Conservation (phyloP, 2,888 invertebrate genomes). For the Teleiodes luculella region DNA sequence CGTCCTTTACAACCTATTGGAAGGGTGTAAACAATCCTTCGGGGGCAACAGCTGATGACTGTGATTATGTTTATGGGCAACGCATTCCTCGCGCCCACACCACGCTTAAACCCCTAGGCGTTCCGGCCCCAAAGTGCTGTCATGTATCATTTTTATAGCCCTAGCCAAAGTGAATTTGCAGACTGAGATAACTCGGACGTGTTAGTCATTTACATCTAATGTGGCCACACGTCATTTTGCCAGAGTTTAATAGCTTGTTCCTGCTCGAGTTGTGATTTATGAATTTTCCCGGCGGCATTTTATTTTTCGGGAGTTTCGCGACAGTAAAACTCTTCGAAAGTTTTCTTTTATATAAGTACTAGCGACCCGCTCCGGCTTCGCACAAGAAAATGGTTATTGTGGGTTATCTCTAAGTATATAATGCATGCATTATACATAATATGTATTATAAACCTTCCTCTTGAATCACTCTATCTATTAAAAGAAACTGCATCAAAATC, state of each 20-base stretch:
- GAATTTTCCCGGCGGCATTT: not conserved
- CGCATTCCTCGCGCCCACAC: constrained; percentile 36
- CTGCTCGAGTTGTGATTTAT: not conserved
- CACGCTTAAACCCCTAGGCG: constrained; percentile 54
- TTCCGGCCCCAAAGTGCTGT: constrained; percentile 51
- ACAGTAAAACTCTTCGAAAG: too few relatives aligned
- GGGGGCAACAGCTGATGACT: constrained; percentile 60
- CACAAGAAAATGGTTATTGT: too few relatives aligned
- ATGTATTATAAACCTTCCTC: too few relatives aligned
- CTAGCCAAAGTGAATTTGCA: constrained; percentile 71
- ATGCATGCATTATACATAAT: too few relatives aligned
- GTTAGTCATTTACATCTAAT: constrained; percentile 64
- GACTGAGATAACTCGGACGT: constrained; percentile 66
- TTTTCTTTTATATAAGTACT: too few relatives aligned
- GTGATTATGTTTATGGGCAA: constrained; percentile 67
- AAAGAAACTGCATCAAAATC: too few relatives aligned
- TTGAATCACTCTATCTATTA: too few relatives aligned
- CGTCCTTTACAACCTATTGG: too few relatives aligned
- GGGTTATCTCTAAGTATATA: too few relatives aligned
- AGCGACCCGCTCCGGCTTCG: too few relatives aligned
- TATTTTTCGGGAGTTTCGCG: not conserved
- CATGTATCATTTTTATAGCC: constrained; percentile 73
- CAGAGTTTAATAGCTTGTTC: constrained; percentile 16
- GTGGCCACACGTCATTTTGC: constrained; percentile 33
- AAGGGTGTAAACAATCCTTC: constrained; percentile 26